These are phyloP conservation scores for Enteromius thamalakanensis DNA, from an alignment of 2,797 vertebrate species.

Conservation along the genomic window DNA sequence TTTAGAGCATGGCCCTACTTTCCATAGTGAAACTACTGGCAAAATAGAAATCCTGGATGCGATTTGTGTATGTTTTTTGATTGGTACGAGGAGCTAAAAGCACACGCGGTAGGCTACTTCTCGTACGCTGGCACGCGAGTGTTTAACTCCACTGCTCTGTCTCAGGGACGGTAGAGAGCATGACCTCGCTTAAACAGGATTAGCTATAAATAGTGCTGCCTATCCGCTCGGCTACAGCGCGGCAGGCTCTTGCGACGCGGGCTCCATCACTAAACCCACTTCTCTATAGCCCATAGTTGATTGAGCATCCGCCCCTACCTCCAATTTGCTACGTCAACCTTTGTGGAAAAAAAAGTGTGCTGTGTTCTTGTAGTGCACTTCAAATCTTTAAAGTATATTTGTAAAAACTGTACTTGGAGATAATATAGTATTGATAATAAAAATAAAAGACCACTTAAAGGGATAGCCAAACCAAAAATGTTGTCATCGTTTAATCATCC, in stretches of 20 bases:
- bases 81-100: slow-evolving; percentile 8
- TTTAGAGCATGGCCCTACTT: not conserved
- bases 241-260: slow-evolving; percentile 21
- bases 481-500: not conserved
- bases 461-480: not conserved
- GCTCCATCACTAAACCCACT: slow-evolving; percentile 33
- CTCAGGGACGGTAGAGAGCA: slow-evolving; percentile 74
- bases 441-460: not conserved
- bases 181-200: slow-evolving; percentile 80
- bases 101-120: slow-evolving; percentile 6
- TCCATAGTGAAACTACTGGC: not conserved
- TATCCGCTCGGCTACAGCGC: slow-evolving; percentile 65
- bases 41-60: not conserved
- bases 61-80: slow-evolving; percentile 14
- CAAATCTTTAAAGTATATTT: not conserved
- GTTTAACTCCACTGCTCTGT: slow-evolving; percentile 66
- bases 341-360: not conserved
- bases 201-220: slow-evolving; percentile 83
- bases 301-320: slow-evolving; percentile 14
- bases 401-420: not conserved
- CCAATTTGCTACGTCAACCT: not conserved
- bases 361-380: not conserved
- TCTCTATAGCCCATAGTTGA: slow-evolving; percentile 24
- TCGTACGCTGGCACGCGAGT: slow-evolving; percentile 53
- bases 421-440: not conserved